Evolutionary conservation across 30 jellyfish, hydroid and myxozoan species (phyloP).

Genomic region (Clytia hemisphaerica): DNA sequence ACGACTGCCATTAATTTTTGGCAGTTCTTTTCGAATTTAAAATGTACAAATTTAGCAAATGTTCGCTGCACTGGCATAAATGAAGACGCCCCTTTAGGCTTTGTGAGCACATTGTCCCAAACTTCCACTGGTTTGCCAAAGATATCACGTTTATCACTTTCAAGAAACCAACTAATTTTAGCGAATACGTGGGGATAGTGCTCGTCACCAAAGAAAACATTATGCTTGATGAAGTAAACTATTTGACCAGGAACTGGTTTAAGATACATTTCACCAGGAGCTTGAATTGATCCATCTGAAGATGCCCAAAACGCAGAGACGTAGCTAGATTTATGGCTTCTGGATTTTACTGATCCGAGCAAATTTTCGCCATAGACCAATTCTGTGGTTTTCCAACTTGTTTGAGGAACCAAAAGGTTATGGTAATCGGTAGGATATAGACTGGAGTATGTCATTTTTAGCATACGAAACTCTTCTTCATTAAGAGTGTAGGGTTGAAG

Average conservation of each 20-base stretch:
- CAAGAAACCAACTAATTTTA: neutral
- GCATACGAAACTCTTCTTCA: too few species aligned
- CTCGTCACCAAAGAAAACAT: neutral
- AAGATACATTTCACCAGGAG: too few species aligned
- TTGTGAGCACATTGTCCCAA: neutral
- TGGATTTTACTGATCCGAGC: neutral
- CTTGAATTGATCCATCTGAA: too few species aligned
- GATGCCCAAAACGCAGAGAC: neutral
- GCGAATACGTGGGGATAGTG: neutral
- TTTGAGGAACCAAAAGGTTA: too few species aligned
- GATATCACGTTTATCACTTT: neutral
- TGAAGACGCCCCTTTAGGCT: neutral
- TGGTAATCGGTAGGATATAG: neutral
- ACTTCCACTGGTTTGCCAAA: conserved; percentile 1
- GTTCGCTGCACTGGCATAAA: neutral
- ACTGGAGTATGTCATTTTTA: too few species aligned
- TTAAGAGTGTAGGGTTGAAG: too few species aligned
- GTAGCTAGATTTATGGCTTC: neutral
- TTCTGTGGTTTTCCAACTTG: neutral
- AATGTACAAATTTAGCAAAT: neutral
- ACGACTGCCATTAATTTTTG: neutral
- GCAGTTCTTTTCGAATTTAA: neutral
- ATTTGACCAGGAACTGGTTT: neutral
- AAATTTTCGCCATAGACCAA: neutral
- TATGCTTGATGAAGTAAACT: neutral